Conservation (phyloP, 2,888 invertebrate genomes). For the Orthosia gracilis region DNA sequence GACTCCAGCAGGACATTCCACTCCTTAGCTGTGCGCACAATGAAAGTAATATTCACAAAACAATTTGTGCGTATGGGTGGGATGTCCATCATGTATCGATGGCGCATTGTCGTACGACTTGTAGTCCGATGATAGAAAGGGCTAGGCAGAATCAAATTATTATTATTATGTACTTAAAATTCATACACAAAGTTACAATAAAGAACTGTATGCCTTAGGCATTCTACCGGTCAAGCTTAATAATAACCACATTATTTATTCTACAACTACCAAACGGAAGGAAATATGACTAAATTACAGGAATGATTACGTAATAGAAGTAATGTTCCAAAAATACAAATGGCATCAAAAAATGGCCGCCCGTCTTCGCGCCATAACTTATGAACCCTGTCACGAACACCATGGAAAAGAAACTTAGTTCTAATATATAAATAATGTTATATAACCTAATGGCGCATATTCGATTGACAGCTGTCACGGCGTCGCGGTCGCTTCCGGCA, state of each 20-base stretch:
- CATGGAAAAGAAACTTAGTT: conserved; percentile 11
- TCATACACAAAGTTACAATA: too few species aligned
- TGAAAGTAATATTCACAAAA: too few species aligned
- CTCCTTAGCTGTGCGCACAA: too few species aligned
- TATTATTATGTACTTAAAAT: too few species aligned
- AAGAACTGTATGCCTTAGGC: too few species aligned
- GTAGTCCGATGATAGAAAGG: too few species aligned
- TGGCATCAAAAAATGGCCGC: conserved; percentile 16
- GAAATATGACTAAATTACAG: neutral
- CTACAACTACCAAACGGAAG: conserved; percentile 1
- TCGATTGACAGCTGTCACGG: conserved; percentile 61
- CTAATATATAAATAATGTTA: conserved; percentile 37
- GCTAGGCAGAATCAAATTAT: too few species aligned
- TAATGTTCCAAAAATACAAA: conserved; percentile 17
- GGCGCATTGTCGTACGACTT: too few species aligned
- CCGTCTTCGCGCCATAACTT: conserved; percentile 26
- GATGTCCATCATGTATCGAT: too few species aligned
- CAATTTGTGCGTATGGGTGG: too few species aligned
- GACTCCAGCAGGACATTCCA: too few species aligned
- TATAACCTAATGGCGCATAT: conserved; percentile 52
- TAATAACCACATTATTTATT: neutral
- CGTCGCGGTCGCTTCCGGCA: conserved; percentile 72
- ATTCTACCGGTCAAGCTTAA: too few species aligned
- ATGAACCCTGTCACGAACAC: conserved; percentile 42
- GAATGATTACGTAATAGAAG: neutral